Evolutionary conservation across 1,140 invertebrate genomes (phyloP).

Genomic region (Drosophila subpulchrella): DNA sequence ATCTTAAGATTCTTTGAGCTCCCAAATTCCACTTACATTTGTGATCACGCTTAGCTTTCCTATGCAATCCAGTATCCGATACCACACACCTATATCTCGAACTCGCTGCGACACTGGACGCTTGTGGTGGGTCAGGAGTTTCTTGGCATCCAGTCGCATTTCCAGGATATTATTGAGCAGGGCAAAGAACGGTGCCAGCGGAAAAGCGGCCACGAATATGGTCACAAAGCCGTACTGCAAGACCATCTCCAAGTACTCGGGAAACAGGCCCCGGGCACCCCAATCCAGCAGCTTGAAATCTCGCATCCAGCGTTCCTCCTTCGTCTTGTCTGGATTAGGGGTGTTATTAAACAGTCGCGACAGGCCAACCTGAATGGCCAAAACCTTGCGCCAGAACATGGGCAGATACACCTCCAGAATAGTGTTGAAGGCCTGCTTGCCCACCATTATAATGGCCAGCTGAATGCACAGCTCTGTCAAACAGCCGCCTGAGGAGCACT

Average conservation of each 20-base stretch:
- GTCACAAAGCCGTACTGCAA: constrained; percentile 96
- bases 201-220: constrained; percentile 95
- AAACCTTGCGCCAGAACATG: constrained; percentile 90
- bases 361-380: constrained; percentile 86
- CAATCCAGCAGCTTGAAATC: constrained; percentile 96
- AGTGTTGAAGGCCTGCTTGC: constrained; percentile 97
- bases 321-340: constrained; percentile 81
- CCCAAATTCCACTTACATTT: constrained; percentile 89
- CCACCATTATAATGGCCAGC: constrained; percentile 97
- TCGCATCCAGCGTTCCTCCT: constrained; percentile 92
- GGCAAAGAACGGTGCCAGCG: constrained; percentile 94
- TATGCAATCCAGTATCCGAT: constrained; percentile 94
- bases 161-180: constrained; percentile 95
- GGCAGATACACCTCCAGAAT: constrained; percentile 92
- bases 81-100: constrained; percentile 96
- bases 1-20: background rate
- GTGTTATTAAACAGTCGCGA: constrained; percentile 65
- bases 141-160: constrained; percentile 94
- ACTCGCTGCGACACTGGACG: constrained; percentile 94
- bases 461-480: constrained; percentile 96
- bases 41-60: constrained; percentile 96
- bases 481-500: constrained; percentile 95
- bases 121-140: constrained; percentile 93
- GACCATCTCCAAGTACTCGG: constrained; percentile 99
- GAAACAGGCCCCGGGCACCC: constrained; percentile 95